Evolutionary conservation across 2,888 invertebrate genomes (phyloP), one percentile per base, ranked within the genome.

Genomic region (Drosophila anceps): DNA sequence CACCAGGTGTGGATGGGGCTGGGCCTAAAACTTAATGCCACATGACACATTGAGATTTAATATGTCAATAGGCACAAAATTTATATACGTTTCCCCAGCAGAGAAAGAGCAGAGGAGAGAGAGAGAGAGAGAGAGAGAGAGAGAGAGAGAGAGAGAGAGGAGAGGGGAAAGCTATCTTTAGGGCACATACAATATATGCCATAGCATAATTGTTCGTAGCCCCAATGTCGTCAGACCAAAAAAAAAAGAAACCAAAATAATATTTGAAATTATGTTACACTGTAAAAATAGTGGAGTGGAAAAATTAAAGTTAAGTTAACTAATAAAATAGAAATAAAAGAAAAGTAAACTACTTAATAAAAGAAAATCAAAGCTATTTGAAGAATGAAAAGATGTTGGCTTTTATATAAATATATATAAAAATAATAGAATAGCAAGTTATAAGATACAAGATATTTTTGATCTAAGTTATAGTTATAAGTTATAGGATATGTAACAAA

Each of bases 11-110:
- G 48, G 12, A 51, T 63, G 59, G 27, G 31, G 9, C 39, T 35
- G 72, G 77, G 82, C 77, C 84, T 88, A 81, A 86, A 88, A 84
- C 76, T 73, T 85, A 91, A 91, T 90, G 74, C 89, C 84, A 84
- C 90, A 83, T 91, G 92, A 91, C 92, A 91, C 87, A 88, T 91
- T 90, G 81, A 84, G 90, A 91, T 90, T 92, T 91, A 91, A 92
- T 88, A 79, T 91, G 91, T 92, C 91, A 91, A 91, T 91, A 91
- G 76, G 70, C 82, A 91, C 81, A 85, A 84, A 87, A 91, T 91
- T 90, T 91, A 91, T 91, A 86, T 55, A 66, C 48, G 50, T 79
- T 74, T 63, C 62, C 13, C n/a, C n/a, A 35, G 37, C 10, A n/a
- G 27, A 68, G 60, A 65, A n/a, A 62, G 48, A 8, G 24, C 0